These are phyloP conservation scores for Morone chrysops DNA, from an alignment of 2,113 vertebrate genomes.

Conservation along the genomic window DNA sequence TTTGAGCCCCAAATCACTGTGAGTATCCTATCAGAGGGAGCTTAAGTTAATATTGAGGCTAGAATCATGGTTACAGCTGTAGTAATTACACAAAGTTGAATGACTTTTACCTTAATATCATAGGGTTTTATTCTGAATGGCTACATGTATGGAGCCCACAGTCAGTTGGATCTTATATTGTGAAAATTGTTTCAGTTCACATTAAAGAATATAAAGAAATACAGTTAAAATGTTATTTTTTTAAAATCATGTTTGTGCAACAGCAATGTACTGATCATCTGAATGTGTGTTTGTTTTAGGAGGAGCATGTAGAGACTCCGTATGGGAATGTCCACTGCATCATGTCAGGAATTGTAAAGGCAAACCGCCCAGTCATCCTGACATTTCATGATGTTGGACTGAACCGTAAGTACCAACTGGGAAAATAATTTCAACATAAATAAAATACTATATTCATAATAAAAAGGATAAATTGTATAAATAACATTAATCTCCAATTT, in stretches of 20 bases:
- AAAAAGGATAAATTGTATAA: no score
- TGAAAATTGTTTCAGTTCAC: no score
- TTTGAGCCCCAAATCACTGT: constrained; percentile 84
- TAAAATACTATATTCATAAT: no score
- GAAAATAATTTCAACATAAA: no score
- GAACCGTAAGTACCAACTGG: constrained; percentile 88
- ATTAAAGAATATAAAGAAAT: no score
- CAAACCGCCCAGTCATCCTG: constrained; percentile 90
- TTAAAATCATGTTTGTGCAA: background rate
- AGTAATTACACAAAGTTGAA: background rate
- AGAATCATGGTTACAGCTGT: background rate
- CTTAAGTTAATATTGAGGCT: background rate
- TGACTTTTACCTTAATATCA: background rate
- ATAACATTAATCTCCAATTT: no score
- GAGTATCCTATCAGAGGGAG: constrained; percentile 58
- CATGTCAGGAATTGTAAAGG: constrained; percentile 86
- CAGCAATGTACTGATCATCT: background rate
- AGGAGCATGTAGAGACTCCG: constrained; percentile 92
- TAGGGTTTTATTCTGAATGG: background rate
- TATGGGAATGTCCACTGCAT: constrained; percentile 91
- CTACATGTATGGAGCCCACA: background rate
- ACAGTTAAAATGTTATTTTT: background rate
- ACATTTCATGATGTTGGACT: constrained; percentile 95
- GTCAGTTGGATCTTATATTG: no score
- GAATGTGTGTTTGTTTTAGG: constrained; percentile 78